Conservation (phyloP, 2,888 invertebrate species). For the Heliconius ethilla region DNA sequence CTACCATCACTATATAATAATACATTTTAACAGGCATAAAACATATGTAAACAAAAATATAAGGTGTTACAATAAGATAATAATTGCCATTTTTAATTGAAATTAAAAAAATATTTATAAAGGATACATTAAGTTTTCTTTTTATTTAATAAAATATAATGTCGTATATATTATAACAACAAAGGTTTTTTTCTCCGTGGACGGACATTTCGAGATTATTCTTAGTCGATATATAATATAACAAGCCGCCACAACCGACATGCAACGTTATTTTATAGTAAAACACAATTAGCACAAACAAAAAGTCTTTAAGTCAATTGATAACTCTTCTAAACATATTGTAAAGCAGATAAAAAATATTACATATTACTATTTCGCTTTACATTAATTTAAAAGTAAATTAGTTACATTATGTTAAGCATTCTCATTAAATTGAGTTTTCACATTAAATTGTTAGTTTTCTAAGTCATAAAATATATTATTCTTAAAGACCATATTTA, state of each 20-base stretch:
- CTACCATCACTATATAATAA: not conserved
- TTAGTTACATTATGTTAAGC: constrained; percentile 5
- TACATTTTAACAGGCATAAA: constrained; percentile 11
- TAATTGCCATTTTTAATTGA: not conserved
- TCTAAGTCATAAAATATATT: not conserved
- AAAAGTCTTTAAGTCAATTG: not conserved
- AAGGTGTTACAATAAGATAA: not conserved
- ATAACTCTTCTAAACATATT: not conserved
- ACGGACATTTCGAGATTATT: constrained; percentile 17
- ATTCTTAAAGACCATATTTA: not conserved
- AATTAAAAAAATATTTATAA: not conserved
- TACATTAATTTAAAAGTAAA: not conserved
- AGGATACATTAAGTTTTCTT: not conserved
- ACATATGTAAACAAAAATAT: not conserved
- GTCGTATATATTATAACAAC: not conserved
- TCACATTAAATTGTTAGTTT: not conserved
- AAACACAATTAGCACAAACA: constrained; percentile 1
- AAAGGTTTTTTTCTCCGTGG: not conserved
- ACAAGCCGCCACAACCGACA: not conserved
- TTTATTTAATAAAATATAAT: constrained; percentile 8
- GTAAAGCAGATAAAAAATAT: not conserved
- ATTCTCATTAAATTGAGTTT: not conserved
- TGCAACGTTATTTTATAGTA: not conserved
- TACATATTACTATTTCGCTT: not conserved
- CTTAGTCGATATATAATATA: constrained; percentile 2